These are phyloP conservation scores for Actenoides hombroni DNA, from an alignment of 2,113 vertebrate genomes.

Conservation along the genomic window DNA sequence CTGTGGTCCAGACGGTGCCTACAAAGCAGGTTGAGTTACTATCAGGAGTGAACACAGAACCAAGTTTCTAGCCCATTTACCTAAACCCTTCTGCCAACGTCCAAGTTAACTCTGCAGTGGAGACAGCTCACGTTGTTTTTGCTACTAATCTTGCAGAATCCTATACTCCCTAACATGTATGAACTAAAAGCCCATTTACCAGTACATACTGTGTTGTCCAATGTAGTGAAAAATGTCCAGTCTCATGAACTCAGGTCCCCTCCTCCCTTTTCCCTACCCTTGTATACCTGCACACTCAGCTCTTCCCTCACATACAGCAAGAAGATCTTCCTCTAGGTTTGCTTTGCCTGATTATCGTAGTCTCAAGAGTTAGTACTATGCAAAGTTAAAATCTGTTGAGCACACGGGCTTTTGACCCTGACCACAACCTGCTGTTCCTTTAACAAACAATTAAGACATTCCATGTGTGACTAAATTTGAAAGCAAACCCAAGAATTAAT, in stretches of 20 bases:
- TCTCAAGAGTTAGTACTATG: slow-evolving; percentile 24
- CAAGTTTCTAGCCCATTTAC: neutral
- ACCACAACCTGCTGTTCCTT: slow-evolving; percentile 63
- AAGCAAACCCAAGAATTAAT: slow-evolving; percentile 55
- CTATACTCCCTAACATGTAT: rapidly evolving
- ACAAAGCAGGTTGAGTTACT: neutral
- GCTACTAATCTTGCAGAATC: neutral
- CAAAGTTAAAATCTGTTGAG: slow-evolving; percentile 63
- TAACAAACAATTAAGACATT: slow-evolving; percentile 70
- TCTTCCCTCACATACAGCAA: neutral
- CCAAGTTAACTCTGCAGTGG: neutral
- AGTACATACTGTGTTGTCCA: neutral
- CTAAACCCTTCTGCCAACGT: neutral
- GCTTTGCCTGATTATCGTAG: slow-evolving; percentile 50
- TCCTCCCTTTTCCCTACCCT: neutral
- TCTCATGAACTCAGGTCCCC: neutral
- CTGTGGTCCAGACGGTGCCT: neutral
- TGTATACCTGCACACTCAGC: slow-evolving; percentile 37
- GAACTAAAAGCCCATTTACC: neutral
- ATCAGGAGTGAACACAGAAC: neutral
- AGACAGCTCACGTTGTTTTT: neutral
- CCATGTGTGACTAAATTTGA: slow-evolving; percentile 57
- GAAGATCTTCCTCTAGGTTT: slow-evolving; percentile 24
- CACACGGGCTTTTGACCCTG: slow-evolving; percentile 64
- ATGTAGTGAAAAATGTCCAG: neutral